These are phyloP conservation scores for Rachycentron canadum DNA, from an alignment of 2,797 vertebrate genomes.

Conservation along the genomic window DNA sequence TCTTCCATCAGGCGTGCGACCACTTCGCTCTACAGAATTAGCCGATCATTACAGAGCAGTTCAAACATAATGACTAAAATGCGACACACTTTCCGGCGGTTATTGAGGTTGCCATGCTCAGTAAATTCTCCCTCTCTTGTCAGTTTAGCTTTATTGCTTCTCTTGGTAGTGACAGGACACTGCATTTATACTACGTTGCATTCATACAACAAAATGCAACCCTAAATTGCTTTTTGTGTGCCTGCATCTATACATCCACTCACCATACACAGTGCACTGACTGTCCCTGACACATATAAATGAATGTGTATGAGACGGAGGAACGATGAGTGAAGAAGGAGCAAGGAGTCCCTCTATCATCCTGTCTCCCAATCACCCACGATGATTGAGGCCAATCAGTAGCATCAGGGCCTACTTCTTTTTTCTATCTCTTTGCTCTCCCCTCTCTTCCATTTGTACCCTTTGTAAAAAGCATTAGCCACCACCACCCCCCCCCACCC, in stretches of 20 bases:
- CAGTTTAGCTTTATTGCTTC: constrained; percentile 45
- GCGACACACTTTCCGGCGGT: constrained; percentile 20
- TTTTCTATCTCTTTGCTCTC: constrained; percentile 41
- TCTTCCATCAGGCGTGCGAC: constrained; percentile 46
- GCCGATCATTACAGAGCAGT: constrained; percentile 45
- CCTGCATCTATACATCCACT: constrained; percentile 22
- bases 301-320: constrained; percentile 44
- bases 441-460: constrained; percentile 64
- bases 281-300: constrained; percentile 59
- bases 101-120: constrained; percentile 24
- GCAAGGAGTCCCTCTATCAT: constrained; percentile 60
- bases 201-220: constrained; percentile 35
- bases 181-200: constrained; percentile 2
- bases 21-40: constrained; percentile 53
- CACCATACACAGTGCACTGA: neutral
- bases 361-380: constrained; percentile 66
- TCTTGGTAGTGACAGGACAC: constrained; percentile 41
- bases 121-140: constrained; percentile 28
- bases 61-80: constrained; percentile 49
- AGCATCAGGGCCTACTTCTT: constrained; percentile 46
- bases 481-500: constrained; percentile 22
- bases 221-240: constrained; percentile 37
- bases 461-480: constrained; percentile 64
- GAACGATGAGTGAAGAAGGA: constrained; percentile 20
- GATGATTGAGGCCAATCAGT: constrained; percentile 79